These are phyloP conservation scores for Aegotheles bennettii DNA, from an alignment of 2,113 vertebrate genomes.

Conservation along the genomic window DNA sequence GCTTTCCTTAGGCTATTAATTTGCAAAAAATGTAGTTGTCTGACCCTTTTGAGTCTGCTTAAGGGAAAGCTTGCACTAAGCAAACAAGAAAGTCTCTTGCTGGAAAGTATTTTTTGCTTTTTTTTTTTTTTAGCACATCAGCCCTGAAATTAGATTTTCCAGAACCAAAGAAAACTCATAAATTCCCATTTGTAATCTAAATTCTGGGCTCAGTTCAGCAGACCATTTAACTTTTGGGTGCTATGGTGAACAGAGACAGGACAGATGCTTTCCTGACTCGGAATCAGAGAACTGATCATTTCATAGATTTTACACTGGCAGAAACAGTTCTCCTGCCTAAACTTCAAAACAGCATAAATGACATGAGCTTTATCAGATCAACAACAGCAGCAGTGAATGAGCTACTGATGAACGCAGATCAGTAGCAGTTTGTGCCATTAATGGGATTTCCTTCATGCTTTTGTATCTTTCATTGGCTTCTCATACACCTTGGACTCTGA, in stretches of 20 bases:
- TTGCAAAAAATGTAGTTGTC: neutral
- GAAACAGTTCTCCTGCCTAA: neutral
- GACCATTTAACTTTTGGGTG: neutral
- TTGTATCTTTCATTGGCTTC: neutral
- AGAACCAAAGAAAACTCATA: neutral
- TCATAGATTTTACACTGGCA: neutral
- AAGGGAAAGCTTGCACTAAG: neutral
- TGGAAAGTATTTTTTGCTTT: neutral
- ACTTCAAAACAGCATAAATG: neutral
- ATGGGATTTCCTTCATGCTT: neutral
- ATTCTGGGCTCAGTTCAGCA: neutral
- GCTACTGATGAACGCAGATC: neutral
- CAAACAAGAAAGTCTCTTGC: neutral
- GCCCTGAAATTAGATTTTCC: slow-evolving; percentile 5
- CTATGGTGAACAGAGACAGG: neutral
- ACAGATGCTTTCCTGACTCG: neutral
- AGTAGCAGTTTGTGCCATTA: neutral
- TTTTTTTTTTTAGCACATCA: neutral
- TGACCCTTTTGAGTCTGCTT: neutral
- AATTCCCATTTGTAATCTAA: neutral
- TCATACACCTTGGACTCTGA: neutral
- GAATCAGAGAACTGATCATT: neutral
- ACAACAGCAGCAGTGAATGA: neutral
- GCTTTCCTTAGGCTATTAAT: neutral
- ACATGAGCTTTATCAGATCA: neutral